Conservation (phyloP, 2,113 vertebrate species). For the Barnardius zonarius region DNA sequence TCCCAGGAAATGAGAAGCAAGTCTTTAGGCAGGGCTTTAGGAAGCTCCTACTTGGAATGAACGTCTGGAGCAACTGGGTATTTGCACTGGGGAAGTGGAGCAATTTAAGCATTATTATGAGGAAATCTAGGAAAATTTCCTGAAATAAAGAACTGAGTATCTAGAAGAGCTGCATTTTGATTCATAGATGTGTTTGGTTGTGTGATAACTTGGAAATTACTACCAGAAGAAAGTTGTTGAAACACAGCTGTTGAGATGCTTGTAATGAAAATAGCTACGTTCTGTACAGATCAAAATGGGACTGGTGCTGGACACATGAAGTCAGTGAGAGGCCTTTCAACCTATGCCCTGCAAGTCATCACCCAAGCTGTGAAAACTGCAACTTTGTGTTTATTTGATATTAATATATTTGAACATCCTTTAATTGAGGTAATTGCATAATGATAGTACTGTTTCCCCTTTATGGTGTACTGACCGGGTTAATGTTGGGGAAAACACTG, state of each 20-base stretch:
- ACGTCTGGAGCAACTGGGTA: neutral
- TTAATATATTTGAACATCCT: neutral
- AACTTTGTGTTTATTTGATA: neutral
- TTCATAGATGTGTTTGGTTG: neutral
- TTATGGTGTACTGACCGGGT: neutral
- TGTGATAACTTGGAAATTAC: neutral
- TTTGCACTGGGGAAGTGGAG: neutral
- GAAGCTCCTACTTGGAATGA: neutral
- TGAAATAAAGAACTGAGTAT: neutral
- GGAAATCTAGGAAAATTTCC: neutral
- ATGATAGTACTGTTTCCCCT: neutral
- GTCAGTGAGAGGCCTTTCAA: neutral
- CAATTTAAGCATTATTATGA: neutral
- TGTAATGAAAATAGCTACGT: neutral
- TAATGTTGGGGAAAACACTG: neutral
- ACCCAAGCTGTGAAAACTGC: neutral
- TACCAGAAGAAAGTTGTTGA: neutral
- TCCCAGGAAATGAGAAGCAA: neutral
- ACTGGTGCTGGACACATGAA: neutral
- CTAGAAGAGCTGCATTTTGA: neutral
- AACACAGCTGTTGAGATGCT: neutral
- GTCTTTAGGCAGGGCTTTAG: neutral
- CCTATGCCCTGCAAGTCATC: neutral
- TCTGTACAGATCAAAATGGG: neutral
- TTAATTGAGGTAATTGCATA: neutral